Conservation (phyloP, 2,113 vertebrate genomes). For the Hyperoodon ampullatus region DNA sequence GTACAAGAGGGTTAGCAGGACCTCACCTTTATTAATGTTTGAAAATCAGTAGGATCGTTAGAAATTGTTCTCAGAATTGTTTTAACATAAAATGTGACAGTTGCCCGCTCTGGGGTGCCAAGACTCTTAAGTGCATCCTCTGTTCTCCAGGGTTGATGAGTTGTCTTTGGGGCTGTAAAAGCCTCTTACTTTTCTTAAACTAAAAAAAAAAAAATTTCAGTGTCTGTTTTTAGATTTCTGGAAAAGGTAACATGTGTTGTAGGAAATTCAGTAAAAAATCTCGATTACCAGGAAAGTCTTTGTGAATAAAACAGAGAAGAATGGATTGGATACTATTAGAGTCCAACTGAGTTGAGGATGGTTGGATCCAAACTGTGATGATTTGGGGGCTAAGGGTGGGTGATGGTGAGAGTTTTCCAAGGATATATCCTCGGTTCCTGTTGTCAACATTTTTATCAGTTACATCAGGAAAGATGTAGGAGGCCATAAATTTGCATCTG, state of each 20-base stretch:
- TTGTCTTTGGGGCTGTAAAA: background rate
- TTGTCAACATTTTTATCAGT: background rate
- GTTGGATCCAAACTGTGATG: background rate
- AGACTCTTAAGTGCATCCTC: background rate
- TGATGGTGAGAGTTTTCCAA: background rate
- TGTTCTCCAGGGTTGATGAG: background rate
- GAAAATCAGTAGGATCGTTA: background rate
- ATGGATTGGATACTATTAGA: background rate
- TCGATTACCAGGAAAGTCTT: background rate
- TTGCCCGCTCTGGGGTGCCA: background rate
- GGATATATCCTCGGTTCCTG: too few species aligned
- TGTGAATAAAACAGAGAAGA: background rate
- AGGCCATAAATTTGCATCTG: background rate
- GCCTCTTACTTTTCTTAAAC: background rate
- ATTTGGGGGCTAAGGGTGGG: background rate
- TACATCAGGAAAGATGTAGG: background rate
- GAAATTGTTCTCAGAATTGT: background rate
- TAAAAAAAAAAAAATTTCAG: background rate
- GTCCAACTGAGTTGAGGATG: background rate
- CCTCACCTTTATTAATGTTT: background rate
- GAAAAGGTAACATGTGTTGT: background rate
- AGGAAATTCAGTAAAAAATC: background rate
- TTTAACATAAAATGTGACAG: background rate
- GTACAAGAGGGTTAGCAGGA: background rate
- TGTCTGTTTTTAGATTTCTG: slow-evolving; percentile 21